A percentile compares a stretch with the other conserved stretches of the same genome.
These are phyloP conservation scores for Brachyptera putata DNA, from an alignment of 2,888 invertebrate genomes.

Conservation along the genomic window DNA sequence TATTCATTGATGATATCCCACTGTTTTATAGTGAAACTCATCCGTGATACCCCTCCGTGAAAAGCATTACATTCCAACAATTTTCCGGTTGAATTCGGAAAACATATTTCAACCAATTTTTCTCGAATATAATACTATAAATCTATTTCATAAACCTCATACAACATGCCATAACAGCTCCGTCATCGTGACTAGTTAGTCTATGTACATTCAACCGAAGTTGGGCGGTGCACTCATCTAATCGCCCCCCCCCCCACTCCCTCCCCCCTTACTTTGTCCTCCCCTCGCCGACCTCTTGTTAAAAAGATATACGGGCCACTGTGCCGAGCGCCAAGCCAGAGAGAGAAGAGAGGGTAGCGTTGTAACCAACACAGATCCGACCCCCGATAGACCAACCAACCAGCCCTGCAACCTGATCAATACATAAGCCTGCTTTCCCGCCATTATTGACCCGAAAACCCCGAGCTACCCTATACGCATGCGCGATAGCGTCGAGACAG, in stretches of 20 bases:
- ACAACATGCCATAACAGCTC: no score
- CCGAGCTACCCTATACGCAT: slow-evolving; percentile 17
- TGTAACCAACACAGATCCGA: slow-evolving; percentile 26
- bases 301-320: slow-evolving; percentile 25
- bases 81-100: no score
- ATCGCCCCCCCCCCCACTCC: not conserved
- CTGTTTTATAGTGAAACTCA: no score
- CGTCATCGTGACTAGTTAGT: no score
- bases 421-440: slow-evolving; percentile 30
- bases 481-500: slow-evolving; percentile 25
- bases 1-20: no score
- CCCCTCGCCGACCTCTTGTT: slow-evolving; percentile 16
- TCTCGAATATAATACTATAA: no score
- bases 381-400: slow-evolving; percentile 19
- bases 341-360: slow-evolving; percentile 7
- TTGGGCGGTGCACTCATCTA: slow-evolving; percentile 10
- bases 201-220: no score
- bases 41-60: no score
- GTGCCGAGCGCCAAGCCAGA: slow-evolving; percentile 15
- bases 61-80: no score
- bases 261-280: slow-evolving; percentile 1
- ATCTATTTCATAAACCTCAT: no score
- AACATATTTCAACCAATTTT: no score
- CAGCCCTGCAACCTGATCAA: slow-evolving; percentile 28
- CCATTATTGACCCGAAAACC: slow-evolving; percentile 29